Evolutionary conservation across 2,888 invertebrate genomes (phyloP).

Genomic region (Hetaerina titia): DNA sequence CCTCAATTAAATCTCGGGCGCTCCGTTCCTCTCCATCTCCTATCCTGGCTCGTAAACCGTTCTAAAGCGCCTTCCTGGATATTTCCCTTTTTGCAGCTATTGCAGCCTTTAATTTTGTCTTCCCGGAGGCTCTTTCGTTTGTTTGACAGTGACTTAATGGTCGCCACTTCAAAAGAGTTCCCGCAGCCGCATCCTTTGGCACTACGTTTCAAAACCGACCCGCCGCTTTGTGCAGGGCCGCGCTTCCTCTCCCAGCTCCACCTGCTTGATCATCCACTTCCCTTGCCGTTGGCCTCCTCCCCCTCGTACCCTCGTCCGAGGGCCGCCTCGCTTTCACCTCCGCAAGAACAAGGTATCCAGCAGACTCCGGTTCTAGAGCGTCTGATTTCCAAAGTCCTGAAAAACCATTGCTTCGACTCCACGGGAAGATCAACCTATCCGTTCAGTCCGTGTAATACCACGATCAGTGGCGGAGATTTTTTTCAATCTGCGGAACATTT

Average conservation of each 20-base stretch:
- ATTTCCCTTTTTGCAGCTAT: background rate
- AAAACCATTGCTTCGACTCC: no score
- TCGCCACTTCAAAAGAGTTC: conserved; percentile 32
- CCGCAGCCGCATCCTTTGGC: background rate
- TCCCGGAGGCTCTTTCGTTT: background rate
- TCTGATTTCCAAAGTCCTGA: background rate
- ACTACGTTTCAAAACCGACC: conserved; percentile 30
- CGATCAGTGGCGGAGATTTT: no score
- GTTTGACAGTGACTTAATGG: conserved; percentile 46
- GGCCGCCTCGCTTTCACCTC: background rate
- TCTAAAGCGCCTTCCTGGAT: background rate
- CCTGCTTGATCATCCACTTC: background rate
- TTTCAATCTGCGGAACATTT: no score
- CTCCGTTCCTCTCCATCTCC: background rate
- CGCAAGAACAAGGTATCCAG: no score
- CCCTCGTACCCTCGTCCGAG: background rate
- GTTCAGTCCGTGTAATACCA: no score
- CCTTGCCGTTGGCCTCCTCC: background rate
- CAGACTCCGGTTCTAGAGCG: background rate
- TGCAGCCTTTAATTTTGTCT: conserved; percentile 37
- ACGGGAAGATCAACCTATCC: no score
- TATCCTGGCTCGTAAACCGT: background rate
- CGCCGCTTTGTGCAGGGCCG: background rate
- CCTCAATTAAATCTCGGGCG: background rate
- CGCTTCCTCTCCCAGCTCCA: background rate